phyloP scores from a whole-genome alignment of 2,888 invertebrate species.

The Nephrotoma guestfalica region DNA sequence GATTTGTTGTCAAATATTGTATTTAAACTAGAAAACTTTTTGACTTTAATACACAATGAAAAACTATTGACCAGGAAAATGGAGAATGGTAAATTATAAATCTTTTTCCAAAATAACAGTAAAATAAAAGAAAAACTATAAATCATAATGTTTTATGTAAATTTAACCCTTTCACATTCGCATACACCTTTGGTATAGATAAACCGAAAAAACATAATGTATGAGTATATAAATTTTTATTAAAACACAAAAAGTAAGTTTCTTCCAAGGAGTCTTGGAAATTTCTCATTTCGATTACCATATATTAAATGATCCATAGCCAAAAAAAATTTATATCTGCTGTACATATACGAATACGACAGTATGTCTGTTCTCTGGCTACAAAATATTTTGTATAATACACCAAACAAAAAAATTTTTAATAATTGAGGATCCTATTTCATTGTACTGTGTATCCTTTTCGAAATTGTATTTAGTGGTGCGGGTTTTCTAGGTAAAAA shows the following conservation, averaged over 20 bases:
- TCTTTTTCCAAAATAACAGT: neutral
- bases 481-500: neutral
- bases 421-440: neutral
- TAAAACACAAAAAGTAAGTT: neutral
- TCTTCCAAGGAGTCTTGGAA: neutral
- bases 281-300: neutral
- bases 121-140: neutral
- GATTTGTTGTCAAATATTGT: too few relatives aligned
- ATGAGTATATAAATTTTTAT: neutral
- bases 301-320: neutral
- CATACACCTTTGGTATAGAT: neutral
- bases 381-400: neutral
- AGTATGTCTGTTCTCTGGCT: neutral
- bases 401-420: neutral
- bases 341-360: neutral
- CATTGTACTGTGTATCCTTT: neutral
- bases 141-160: neutral
- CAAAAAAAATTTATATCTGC: neutral
- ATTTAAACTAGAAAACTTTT: neutral
- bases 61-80: neutral
- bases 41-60: neutral
- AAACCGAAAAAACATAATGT: neutral
- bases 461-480: neutral
- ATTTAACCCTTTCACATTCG: neutral
- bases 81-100: neutral